Evolutionary conservation across 2,113 vertebrate species (phyloP), one percentile per base, ranked within the genome.

Genomic region (Otus sunia): DNA sequence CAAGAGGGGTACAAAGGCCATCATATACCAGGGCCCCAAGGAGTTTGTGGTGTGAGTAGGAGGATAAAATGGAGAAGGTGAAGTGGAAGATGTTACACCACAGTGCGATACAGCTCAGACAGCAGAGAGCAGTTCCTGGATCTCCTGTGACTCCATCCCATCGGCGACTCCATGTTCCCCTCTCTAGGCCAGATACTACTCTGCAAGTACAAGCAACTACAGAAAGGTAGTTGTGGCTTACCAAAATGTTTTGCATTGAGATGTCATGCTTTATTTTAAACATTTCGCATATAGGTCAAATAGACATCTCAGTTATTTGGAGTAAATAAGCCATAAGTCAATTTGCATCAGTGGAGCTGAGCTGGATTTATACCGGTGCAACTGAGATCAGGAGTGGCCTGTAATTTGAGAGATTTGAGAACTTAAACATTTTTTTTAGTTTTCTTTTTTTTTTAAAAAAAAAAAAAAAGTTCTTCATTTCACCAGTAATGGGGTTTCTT

Each of bases 401-500:
- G 43, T 68, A 88, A 86, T 58, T 45, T 92, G 47, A 90, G 60
- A 36, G 49, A 83, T 36, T 60, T 66, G 86, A 95, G 83, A 83
- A 91, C 67, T 14, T 32, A 37, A 86, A 49, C 45, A 10, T 43
- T 66, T 76, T 76, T 78, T 91, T 63, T 47, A 32, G 15, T 41
- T 20, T 8, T 34, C 2, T 78, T 32, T 6, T 47, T 56, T 64
- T 55, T 74, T 74, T 91, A 43, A 43, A 47, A 47, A 47, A 47
- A 88, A 43, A 43, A 47, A 47, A 47, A 47, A 88, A 76, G 67
- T 59, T 92, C 53, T 88, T 89, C 27, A 83, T 91, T 95, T 88
- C 72, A 95, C 34, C 36, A 67, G 86, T 86, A 94, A 92, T 84
- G 41, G 59, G 50, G 63, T 79, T 94, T 89, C 72, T 94, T 66